A percentile compares a stretch with the other conserved stretches of the same genome.
phyloP scores from a whole-genome alignment of 2,797 vertebrate species.

The Loriculus beryllinus region DNA sequence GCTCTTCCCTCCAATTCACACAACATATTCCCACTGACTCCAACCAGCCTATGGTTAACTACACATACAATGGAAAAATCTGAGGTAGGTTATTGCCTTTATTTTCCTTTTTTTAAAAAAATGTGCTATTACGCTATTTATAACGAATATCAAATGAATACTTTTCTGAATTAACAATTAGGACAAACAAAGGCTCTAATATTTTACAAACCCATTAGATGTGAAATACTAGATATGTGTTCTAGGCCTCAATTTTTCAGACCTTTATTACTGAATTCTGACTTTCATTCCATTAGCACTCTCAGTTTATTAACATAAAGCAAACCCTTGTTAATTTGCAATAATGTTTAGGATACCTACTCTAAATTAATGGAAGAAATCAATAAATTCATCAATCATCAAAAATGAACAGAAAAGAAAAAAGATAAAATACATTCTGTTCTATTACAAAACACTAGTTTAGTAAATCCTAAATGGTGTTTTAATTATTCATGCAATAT shows the following conservation, averaged over 20 bases:
- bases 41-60: not conserved
- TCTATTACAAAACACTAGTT: not conserved
- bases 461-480: not conserved
- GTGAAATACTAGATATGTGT: not conserved
- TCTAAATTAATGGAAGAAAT: slow-evolving; percentile 32
- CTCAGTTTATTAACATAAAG: not conserved
- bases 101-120: not conserved
- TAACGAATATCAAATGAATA: not conserved
- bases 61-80: not conserved
- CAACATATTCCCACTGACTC: not conserved
- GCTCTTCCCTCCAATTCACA: not conserved
- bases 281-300: not conserved
- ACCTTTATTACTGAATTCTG: not conserved
- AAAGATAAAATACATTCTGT: not conserved
- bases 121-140: not conserved
- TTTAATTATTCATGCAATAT: slow-evolving; percentile 50
- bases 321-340: not conserved
- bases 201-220: not conserved
- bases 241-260: not conserved
- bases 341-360: not conserved
- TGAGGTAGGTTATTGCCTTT: not conserved
- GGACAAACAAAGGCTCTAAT: not conserved
- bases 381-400: slow-evolving; percentile 20
- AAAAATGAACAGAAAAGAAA: slow-evolving; percentile 3
- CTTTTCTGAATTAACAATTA: not conserved